Evolutionary conservation across 2,888 invertebrate species (phyloP), one percentile per base, ranked within the genome.

Genomic region (Chydorus sphaericus): DNA sequence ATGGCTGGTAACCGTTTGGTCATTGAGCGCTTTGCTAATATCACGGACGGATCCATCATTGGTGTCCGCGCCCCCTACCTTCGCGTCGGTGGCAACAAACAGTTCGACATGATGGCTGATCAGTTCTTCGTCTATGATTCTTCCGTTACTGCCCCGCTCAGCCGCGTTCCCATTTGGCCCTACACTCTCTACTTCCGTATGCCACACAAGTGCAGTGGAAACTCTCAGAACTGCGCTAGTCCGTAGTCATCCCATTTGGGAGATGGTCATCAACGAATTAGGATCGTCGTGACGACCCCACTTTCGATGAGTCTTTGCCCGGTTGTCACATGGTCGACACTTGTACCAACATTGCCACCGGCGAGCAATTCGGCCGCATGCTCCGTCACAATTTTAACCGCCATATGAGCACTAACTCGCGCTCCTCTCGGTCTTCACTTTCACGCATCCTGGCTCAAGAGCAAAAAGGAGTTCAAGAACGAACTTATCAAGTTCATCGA

Each of bases 101-200:
- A 92, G 74, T 94, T 93, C 69, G 87, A 90, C 71, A 93, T 93
- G 91, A 92, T 94, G 92, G 82, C 85, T 56, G 90, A 92, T 70
- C 88, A 92, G 69, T 89, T 86, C 73, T 92, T 92, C 70, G 83
- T 87, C 7, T 94, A 93, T 69, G 94, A 94, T 68, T 89, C 92
- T 26, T 91, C 92, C 11, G 91, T 94, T 66, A 90, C 90, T 1
- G 91, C 91, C 28, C 86, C 90, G 1, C 75, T 90, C 56, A 79
- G 84, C 33, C 83, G 89, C 51, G 89, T 90, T 28, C 92, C 92
- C 54, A 87, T 90, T 69, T 96, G 94, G 94, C 96, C 96, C 0
- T 96, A 94, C 75, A 94, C 94, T 3, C 74, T 96, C 26, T 93
- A 94, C 75, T 93, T 90, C 82, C 81, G 90, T 60, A 90, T 93